Evolutionary conservation across 2,113 vertebrate species (phyloP), one percentile per base, ranked within the genome.

Genomic region (Bothrops jararaca): DNA sequence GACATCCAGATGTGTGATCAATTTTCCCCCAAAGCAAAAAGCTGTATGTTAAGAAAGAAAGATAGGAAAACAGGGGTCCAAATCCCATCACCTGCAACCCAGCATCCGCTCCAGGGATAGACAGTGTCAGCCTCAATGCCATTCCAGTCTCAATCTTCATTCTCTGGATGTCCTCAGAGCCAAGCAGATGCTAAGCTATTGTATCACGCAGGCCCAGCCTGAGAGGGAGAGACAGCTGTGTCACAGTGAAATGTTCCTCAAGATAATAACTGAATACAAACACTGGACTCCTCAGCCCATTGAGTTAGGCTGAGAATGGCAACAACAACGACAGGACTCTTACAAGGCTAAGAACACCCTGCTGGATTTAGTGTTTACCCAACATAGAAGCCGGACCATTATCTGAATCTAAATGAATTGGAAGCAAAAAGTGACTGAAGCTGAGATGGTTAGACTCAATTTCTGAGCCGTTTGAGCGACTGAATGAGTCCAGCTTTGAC

Each of bases 111-210:
- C 93, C 93, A 85, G 90, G 94, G 92, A 96, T 85, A 91, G 91
- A 24, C 58, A 6, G 85, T 95, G 94, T 94, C 95, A 94, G 91
- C 9, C 92, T 89, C 95, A 90, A 95, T 95, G 96, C 93, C 93
- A 95, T 74, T 92, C 89, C 74, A 93, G 86, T 88, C 89, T 94
- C 88, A 1, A 57, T 92, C 85, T 94, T 95, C 74, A 91, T 95
- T 95, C 90, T 92, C 90, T 24, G 92, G 93, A 88, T 69, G 88
- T 85, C 85, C 95, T 86, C 29, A 89, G 91, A 88, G 90, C 89
- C 91, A 88, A 95, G 91, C 58, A 97, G 95, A 95, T 96, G 95
- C 93, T 95, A 89, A 89, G 92, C 94, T 95, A 95, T 94, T 96
- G 93, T 93, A 88, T 92, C 89, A 93, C 45, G 92, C n/a, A 10